Evolutionary conservation across 2,888 invertebrate species (phyloP).

Genomic region (Imbricaverruca yamaguchii): DNA sequence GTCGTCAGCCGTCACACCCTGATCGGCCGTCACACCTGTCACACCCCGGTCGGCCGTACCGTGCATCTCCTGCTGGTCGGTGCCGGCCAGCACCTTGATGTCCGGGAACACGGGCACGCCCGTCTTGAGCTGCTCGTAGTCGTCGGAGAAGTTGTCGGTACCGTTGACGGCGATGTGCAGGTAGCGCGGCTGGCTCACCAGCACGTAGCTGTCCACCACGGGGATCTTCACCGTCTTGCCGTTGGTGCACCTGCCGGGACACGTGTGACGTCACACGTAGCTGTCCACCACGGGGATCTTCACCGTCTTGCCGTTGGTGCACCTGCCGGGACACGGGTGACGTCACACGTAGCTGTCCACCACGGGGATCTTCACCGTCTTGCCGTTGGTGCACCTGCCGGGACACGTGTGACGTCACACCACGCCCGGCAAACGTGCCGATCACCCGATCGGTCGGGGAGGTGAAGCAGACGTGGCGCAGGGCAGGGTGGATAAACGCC

Average conservation of each 20-base stretch:
- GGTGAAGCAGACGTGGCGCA: too few species aligned
- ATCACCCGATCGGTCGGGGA: too few species aligned
- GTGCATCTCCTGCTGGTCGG: neutral
- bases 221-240: conserved; percentile 64
- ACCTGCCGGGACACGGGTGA: conserved; percentile 45
- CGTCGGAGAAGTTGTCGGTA: conserved; percentile 68
- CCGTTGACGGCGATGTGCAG: conserved; percentile 78
- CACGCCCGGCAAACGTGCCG: neutral
- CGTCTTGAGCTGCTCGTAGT: conserved; percentile 73
- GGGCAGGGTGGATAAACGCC: too few species aligned
- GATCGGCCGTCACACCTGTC: too few species aligned
- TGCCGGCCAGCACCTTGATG: conserved; percentile 52
- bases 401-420: neutral
- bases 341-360: conserved; percentile 59
- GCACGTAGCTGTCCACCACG: conserved; percentile 72
- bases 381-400: conserved; percentile 63
- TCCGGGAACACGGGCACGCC: conserved; percentile 86
- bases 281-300: conserved; percentile 69
- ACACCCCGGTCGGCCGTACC: neutral
- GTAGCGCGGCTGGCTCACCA: conserved; percentile 76
- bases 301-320: conserved; percentile 64
- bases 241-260: conserved; percentile 57
- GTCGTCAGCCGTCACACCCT: too few species aligned
- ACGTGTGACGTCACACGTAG: conserved; percentile 63
- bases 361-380: conserved; percentile 62